phyloP scores from a whole-genome alignment of 2,113 vertebrate genomes.

The Brachyhypopomus occidentalis region DNA sequence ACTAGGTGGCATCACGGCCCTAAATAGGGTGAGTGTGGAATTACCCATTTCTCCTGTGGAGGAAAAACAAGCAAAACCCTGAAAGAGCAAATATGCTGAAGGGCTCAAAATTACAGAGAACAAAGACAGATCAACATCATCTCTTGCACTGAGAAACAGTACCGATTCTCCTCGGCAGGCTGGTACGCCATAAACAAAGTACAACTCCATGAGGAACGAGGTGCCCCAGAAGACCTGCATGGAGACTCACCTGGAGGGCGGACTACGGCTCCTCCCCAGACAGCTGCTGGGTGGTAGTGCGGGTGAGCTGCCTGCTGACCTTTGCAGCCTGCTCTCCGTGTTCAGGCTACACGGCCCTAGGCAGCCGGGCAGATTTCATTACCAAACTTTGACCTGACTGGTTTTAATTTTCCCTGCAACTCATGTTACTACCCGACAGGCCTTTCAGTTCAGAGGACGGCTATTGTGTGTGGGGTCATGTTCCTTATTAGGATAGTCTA shows the following conservation, averaged over 20 bases:
- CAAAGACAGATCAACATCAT: not conserved
- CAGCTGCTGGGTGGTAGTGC: conserved; percentile 46
- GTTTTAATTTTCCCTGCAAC: conserved; percentile 41
- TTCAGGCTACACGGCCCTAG: not conserved
- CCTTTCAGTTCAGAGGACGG: not conserved
- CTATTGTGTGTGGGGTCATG: no score
- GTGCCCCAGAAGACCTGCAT: no score
- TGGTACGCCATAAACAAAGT: not conserved
- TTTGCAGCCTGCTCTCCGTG: not conserved
- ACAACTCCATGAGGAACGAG: not conserved
- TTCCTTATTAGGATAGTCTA: not conserved
- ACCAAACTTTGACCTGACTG: conserved; percentile 53
- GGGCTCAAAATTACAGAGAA: not conserved
- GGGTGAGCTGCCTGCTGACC: conserved; percentile 56
- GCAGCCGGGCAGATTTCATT: conserved; percentile 41
- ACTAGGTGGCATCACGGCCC: not conserved
- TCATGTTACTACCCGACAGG: conserved; percentile 59
- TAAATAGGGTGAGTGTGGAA: not conserved
- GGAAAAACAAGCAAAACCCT: not conserved
- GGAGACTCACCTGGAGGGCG: not conserved
- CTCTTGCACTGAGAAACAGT: not conserved
- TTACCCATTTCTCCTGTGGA: not conserved
- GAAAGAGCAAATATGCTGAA: not conserved
- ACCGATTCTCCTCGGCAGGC: not conserved
- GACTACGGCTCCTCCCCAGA: conserved; percentile 58